A percentile compares a stretch with the other conserved stretches of the same genome.
phyloP scores from a whole-genome alignment of 2,797 vertebrate species.

The Garrulus glandarius region DNA sequence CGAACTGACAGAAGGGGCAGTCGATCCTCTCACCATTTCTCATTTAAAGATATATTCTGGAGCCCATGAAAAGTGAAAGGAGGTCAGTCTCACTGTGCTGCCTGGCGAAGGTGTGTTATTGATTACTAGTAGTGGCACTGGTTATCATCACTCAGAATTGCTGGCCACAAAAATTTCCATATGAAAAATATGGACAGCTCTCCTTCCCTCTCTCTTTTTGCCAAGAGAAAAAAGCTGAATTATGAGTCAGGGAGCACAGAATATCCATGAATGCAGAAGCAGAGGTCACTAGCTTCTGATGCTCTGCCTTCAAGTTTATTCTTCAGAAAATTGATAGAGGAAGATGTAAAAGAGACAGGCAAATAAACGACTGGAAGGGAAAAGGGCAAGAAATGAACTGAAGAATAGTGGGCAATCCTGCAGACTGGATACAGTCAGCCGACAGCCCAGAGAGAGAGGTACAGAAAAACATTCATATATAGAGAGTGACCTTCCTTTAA shows the following conservation, averaged over 20 bases:
- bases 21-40: background rate
- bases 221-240: background rate
- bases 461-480: background rate
- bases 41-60: background rate
- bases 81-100: background rate
- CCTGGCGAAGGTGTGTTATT: background rate
- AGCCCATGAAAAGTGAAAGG: background rate
- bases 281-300: background rate
- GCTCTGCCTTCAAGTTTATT: background rate
- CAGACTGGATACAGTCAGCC: background rate
- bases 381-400: background rate
- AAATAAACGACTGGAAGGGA: background rate
- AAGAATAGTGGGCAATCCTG: background rate
- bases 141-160: conserved; percentile 1
- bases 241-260: background rate
- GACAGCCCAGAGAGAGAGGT: background rate
- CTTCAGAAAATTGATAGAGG: background rate
- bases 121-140: conserved; percentile 4
- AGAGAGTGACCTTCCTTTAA: background rate
- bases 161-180: background rate
- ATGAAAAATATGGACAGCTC: background rate
- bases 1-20: fast-evolving
- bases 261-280: background rate
- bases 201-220: background rate
- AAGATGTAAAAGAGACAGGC: background rate